A percentile compares a stretch with the other conserved stretches of the same genome.
Evolutionary conservation across 2,113 vertebrate genomes (phyloP).

Genomic region (Argyrosomus japonicus): DNA sequence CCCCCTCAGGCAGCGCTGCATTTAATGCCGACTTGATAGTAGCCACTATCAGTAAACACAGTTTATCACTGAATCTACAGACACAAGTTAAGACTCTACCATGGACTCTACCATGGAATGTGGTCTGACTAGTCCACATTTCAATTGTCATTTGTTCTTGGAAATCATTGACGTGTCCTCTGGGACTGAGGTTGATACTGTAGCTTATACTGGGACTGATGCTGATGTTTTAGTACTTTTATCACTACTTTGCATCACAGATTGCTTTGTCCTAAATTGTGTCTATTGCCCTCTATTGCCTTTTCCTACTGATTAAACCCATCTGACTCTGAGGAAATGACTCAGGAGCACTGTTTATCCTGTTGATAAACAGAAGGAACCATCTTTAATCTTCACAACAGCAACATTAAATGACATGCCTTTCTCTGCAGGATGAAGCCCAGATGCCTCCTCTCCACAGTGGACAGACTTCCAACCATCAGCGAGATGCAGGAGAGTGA

Average conservation of each 20-base stretch:
- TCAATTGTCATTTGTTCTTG: too few relatives aligned
- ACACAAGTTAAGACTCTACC: too few relatives aligned
- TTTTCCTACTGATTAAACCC: neutral
- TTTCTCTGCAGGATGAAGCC: slow-evolving; percentile 70
- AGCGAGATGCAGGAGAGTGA: slow-evolving; percentile 64
- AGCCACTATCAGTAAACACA: too few relatives aligned
- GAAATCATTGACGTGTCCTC: too few relatives aligned
- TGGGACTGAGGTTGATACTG: too few relatives aligned
- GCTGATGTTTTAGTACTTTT: too few relatives aligned
- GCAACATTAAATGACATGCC: neutral
- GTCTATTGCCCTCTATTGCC: neutral
- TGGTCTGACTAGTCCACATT: too few relatives aligned
- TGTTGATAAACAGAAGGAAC: neutral
- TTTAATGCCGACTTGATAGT: too few relatives aligned
- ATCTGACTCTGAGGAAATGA: neutral
- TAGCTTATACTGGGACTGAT: too few relatives aligned
- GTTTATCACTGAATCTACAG: too few relatives aligned
- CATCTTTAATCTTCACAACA: neutral
- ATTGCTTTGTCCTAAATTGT: neutral
- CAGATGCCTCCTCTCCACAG: slow-evolving; percentile 46
- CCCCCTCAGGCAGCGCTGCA: too few relatives aligned
- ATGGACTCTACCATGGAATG: too few relatives aligned
- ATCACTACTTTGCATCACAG: neutral
- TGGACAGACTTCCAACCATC: slow-evolving; percentile 77
- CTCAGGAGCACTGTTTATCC: neutral